phyloP scores from a whole-genome alignment of 1,140 invertebrate species.

The Drosophila elegans region DNA sequence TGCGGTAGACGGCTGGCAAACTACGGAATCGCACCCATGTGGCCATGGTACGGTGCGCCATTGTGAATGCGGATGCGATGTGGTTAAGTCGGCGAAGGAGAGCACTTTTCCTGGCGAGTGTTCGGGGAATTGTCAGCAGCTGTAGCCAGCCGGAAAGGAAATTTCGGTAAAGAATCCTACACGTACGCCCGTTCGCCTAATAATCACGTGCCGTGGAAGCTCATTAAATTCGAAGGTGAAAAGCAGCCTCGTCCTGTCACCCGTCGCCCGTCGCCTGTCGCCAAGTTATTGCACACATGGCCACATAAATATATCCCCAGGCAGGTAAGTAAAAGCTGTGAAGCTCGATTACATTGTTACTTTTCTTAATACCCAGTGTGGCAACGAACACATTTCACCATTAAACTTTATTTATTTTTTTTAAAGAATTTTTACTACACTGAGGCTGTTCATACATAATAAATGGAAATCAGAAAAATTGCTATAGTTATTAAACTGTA shows the following conservation, averaged over 20 bases:
- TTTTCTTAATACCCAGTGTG: slow-evolving; percentile 3
- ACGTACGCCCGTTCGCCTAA: slow-evolving; percentile 54
- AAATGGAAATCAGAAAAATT: no score
- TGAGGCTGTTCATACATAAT: no score
- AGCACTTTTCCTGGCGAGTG: background rate
- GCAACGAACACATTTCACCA: background rate
- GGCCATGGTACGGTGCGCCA: slow-evolving; percentile 21
- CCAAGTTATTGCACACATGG: slow-evolving; percentile 26
- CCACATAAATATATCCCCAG: slow-evolving; percentile 7
- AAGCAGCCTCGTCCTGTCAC: slow-evolving; percentile 33
- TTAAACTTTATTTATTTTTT: background rate
- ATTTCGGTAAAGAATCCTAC: slow-evolving; percentile 19
- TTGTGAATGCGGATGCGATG: slow-evolving; percentile 14
- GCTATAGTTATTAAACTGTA: no score
- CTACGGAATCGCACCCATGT: slow-evolving; percentile 30
- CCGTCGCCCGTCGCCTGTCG: slow-evolving; percentile 5
- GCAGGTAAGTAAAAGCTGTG: slow-evolving; percentile 22
- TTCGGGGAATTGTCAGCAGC: slow-evolving; percentile 42
- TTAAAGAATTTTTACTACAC: no score
- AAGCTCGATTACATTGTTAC: slow-evolving; percentile 19
- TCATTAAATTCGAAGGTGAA: slow-evolving; percentile 61
- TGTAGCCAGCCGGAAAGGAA: slow-evolving; percentile 15
- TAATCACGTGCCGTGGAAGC: slow-evolving; percentile 55
- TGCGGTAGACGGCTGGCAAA: slow-evolving; percentile 15
- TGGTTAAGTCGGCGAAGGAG: slow-evolving; percentile 16